phyloP scores from a whole-genome alignment of 2,888 invertebrate species.

The Pristionchus japonicus region DNA sequence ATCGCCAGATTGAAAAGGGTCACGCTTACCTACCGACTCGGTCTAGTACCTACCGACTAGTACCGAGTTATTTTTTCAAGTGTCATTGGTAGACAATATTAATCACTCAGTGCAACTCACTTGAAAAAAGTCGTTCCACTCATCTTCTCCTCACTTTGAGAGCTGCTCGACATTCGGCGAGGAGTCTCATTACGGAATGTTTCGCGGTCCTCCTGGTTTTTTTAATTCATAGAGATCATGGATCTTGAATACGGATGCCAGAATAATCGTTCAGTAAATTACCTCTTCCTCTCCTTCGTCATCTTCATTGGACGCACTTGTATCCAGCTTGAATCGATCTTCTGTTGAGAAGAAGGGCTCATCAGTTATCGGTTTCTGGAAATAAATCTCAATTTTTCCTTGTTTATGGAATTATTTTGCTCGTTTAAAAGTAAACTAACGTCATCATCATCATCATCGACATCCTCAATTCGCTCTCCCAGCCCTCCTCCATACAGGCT shows the following conservation, averaged over 20 bases:
- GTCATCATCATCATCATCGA: slow-evolving; percentile 45
- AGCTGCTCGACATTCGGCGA: not conserved
- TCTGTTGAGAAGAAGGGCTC: not conserved
- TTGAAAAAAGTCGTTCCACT: slow-evolving; percentile 48
- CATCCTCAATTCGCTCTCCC: slow-evolving; percentile 38
- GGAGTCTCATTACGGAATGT: slow-evolving; percentile 44
- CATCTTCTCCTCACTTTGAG: slow-evolving; percentile 26
- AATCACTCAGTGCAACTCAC: not conserved
- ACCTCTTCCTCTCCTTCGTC: slow-evolving; percentile 41
- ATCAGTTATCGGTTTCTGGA: slow-evolving; percentile 21
- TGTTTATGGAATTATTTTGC: not conserved
- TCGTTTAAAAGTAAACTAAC: not conserved
- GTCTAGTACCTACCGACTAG: too few species aligned
- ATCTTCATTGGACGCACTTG: slow-evolving; percentile 36
- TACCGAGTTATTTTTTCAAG: too few species aligned
- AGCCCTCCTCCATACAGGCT: slow-evolving; percentile 52
- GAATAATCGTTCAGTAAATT: not conserved
- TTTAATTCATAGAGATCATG: not conserved
- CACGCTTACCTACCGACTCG: too few species aligned
- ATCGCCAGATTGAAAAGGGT: too few species aligned
- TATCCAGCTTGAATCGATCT: slow-evolving; percentile 25
- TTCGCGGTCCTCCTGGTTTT: slow-evolving; percentile 43
- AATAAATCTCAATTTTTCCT: not conserved
- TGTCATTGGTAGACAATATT: too few species aligned
- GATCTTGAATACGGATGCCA: not conserved